phyloP scores from a whole-genome alignment of 2,888 invertebrate species.

The Siphlonurus alternatus region DNA sequence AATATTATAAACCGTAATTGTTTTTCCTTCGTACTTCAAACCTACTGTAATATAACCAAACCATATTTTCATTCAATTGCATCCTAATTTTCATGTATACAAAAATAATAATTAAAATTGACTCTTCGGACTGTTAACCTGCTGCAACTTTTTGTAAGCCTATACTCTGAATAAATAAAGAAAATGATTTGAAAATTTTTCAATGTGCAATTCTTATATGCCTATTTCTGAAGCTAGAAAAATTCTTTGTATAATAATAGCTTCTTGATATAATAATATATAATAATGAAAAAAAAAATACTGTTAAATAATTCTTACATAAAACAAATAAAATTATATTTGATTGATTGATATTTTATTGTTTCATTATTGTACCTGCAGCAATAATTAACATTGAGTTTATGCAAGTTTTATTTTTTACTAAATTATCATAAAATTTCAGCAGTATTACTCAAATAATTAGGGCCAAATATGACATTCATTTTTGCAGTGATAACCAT shows the following conservation, averaged over 20 bases:
- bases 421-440: too few species aligned
- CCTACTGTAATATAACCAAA: too few species aligned
- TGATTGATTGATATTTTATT: background rate
- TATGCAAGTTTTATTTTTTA: too few species aligned
- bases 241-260: background rate
- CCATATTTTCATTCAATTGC: too few species aligned
- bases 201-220: background rate
- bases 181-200: background rate
- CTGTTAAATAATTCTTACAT: conserved; percentile 1
- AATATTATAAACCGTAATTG: too few species aligned
- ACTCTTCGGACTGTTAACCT: background rate
- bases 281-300: background rate
- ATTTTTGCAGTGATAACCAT: too few species aligned
- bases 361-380: background rate
- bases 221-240: background rate
- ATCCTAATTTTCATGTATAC: too few species aligned
- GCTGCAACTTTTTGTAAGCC: background rate
- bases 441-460: too few species aligned
- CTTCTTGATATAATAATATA: background rate
- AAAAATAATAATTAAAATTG: too few species aligned
- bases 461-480: too few species aligned
- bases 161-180: background rate
- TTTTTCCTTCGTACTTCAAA: too few species aligned
- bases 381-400: too few species aligned
- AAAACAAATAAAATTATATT: background rate